Percentiles rank a stretch among this genome's conserved stretches.
phyloP scores from a whole-genome alignment of 2,113 vertebrate genomes.

The Ascaphus truei region DNA sequence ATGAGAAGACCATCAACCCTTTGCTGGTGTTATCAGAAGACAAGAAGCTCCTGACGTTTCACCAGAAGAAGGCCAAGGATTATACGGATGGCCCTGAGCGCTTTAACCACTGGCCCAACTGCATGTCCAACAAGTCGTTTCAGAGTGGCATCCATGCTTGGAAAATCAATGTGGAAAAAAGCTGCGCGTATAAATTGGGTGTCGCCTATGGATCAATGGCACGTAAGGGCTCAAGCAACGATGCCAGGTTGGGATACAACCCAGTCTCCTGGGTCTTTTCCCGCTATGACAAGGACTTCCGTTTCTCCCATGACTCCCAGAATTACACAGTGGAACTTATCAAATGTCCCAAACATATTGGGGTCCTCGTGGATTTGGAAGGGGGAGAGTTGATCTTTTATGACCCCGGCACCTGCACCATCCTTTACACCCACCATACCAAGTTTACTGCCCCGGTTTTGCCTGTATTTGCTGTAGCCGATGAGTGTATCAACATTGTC shows the following conservation, averaged over 20 bases:
- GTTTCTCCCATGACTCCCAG: conserved; percentile 71
- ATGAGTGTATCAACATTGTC: conserved; percentile 65
- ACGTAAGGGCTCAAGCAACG: conserved; percentile 74
- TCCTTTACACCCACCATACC: conserved; percentile 64
- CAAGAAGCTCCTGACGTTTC: conserved; percentile 74
- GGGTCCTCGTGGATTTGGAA: conserved; percentile 78
- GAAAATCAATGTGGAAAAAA: conserved; percentile 74
- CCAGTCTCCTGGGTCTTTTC: conserved; percentile 85
- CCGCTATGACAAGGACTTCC: conserved; percentile 75
- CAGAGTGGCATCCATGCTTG: conserved; percentile 74
- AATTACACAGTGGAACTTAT: conserved; percentile 60
- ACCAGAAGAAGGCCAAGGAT: conserved; percentile 64
- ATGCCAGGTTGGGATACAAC: conserved; percentile 80
- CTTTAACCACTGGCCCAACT: conserved; percentile 90
- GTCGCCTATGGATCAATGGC: conserved; percentile 77
- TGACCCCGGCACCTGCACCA: conserved; percentile 61
- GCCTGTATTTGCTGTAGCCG: conserved; percentile 77
- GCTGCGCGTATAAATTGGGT: conserved; percentile 85
- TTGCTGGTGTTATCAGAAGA: conserved; percentile 76
- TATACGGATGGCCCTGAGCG: conserved; percentile 63
- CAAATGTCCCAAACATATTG: conserved; percentile 60
- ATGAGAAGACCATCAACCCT: conserved; percentile 76
- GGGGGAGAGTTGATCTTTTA: conserved; percentile 81
- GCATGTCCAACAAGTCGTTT: conserved; percentile 67
- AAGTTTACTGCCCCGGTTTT: conserved; percentile 67